Conservation (phyloP, 2,797 vertebrate species). For the Peromyscus melanophrys region DNA sequence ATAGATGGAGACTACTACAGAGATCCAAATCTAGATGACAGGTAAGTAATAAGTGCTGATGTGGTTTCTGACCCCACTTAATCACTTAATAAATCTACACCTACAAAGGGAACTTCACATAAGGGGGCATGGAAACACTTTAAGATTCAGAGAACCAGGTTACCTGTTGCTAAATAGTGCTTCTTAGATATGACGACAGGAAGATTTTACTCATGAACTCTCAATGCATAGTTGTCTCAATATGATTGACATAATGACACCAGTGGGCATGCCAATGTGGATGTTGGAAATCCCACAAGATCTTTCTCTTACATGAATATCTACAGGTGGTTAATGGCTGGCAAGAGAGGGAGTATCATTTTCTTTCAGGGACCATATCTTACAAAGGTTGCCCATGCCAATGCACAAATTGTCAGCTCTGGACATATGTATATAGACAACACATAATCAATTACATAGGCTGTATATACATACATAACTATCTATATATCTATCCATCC, state of each 20-base stretch:
- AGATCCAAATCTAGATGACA: neutral
- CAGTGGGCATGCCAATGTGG: neutral
- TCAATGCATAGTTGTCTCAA: neutral
- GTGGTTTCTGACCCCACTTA: neutral
- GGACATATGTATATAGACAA: neutral
- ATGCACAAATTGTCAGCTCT: neutral
- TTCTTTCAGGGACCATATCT: neutral
- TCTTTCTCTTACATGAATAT: neutral
- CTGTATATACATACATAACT: neutral
- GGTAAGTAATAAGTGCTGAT: neutral
- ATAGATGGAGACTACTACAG: neutral
- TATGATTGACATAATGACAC: neutral
- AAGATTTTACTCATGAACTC: neutral
- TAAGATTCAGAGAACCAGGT: neutral
- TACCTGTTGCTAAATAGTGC: neutral
- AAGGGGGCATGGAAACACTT: neutral
- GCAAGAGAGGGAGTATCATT: neutral
- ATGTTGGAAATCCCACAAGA: neutral
- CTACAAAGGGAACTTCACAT: neutral
- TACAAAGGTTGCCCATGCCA: neutral
- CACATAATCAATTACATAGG: neutral
- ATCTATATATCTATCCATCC: neutral
- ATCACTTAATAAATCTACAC: no score
- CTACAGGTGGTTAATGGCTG: neutral
- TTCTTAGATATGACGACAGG: neutral